These are phyloP conservation scores for Otis tarda DNA, from an alignment of 2,113 vertebrate species.

Conservation along the genomic window DNA sequence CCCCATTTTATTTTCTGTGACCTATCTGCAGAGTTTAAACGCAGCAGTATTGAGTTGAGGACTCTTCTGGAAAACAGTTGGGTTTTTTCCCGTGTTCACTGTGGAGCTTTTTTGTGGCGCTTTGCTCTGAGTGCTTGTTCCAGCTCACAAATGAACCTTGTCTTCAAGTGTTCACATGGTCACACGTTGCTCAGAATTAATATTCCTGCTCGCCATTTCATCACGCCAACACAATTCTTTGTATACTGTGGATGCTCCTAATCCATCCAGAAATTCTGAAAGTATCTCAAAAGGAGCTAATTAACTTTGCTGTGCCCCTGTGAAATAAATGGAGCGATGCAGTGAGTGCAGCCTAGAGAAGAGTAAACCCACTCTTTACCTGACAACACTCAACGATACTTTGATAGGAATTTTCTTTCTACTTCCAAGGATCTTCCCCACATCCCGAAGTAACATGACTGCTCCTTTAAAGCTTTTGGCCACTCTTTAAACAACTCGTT, in stretches of 20 bases:
- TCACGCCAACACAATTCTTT: fast-evolving
- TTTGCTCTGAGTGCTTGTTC: not conserved
- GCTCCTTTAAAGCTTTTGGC: not conserved
- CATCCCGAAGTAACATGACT: not conserved
- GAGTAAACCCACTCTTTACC: not conserved
- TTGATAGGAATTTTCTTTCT: not conserved
- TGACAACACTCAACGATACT: not conserved
- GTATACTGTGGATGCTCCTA: not conserved
- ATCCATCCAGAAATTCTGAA: not conserved
- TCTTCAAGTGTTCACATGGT: not conserved
- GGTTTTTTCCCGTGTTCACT: not conserved
- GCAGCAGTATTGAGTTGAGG: not conserved
- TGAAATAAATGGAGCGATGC: not conserved
- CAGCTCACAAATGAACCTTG: not conserved
- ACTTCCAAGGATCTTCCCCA: not conserved
- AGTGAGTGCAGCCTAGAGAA: not conserved
- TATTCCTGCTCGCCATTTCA: not conserved
- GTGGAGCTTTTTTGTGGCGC: not conserved
- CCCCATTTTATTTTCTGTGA: not conserved
- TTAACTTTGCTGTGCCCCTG: not conserved
- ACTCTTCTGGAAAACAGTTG: not conserved
- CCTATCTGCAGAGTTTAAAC: not conserved
- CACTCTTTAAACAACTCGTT: fast-evolving
- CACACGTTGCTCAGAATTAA: not conserved
- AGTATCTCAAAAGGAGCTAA: not conserved